Evolutionary conservation across 2,888 invertebrate species (phyloP).

Genomic region (Phengaris arion): DNA sequence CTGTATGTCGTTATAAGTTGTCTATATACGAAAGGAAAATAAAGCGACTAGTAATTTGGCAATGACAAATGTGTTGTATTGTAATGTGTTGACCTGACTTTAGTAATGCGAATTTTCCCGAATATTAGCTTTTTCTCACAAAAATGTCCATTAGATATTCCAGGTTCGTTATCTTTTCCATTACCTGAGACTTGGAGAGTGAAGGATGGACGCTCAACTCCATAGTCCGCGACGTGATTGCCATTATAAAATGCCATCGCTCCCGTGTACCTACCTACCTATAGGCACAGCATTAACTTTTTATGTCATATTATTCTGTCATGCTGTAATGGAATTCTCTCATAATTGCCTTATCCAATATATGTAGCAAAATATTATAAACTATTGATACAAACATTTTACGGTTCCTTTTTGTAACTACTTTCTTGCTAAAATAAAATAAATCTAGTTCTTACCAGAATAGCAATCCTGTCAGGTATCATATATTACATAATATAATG

Average conservation of each 20-base stretch:
- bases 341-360: not conserved
- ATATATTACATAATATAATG: too few relatives aligned
- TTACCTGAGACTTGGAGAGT: slow-evolving; percentile 25
- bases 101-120: not conserved
- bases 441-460: too few relatives aligned
- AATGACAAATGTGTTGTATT: too few relatives aligned
- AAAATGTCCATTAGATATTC: not conserved
- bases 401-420: too few relatives aligned
- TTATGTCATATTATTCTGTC: not conserved
- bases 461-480: too few relatives aligned
- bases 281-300: not conserved
- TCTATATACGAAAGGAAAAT: too few relatives aligned
- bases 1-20: too few relatives aligned
- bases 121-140: not conserved
- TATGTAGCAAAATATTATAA: not conserved
- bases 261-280: slow-evolving; percentile 23
- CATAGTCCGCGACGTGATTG: slow-evolving; percentile 23
- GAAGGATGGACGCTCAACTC: not conserved
- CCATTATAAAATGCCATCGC: slow-evolving; percentile 36
- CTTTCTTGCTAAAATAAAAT: too few relatives aligned
- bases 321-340: not conserved
- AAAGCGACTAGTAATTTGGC: too few relatives aligned
- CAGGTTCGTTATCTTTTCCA: slow-evolving; percentile 30
- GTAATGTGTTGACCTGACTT: too few relatives aligned
- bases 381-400: not conserved